Base-by-base conservation (phyloP, 2,797 vertebrate species). In the Oreochromis mossambicus region DNA sequence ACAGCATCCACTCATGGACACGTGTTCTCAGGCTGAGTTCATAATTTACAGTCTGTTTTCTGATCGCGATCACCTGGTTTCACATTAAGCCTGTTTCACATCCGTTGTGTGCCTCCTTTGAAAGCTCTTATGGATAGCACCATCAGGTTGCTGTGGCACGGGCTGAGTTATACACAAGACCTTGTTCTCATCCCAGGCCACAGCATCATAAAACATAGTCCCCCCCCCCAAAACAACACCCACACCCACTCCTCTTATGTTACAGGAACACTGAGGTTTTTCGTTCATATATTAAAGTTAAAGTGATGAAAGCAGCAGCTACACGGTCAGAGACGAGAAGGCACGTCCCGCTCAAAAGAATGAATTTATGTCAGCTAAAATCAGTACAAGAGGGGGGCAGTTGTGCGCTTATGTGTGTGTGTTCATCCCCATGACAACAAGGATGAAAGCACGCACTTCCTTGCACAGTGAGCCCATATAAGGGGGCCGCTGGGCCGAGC, bases 371-470 rank as follows among this genome's bases (percentile, higher is more conserved):
- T 91, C 86, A 79, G 83, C 85, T 79, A 86, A 91, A 94, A 92
- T 92, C 87, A 81, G 78, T 61, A 81, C 70, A 78, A 90, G 80
- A 87, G 84, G 86, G 82, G 83, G 81, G 83, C 2, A 9, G 79
- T 55, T 84, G 54, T 81, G 46, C 83, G 77, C 79, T 55, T 86
- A 73, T 82, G 78, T 87, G 83, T 87, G 87, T 86, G 87, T 92
- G 91, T 92, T 91, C 92, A 93, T 96, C 82, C 80, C 93, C 94
- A 95, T 96, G 95, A 95, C 96, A 95, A 96, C 95, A 77, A 76
- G 86, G 91, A 91, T 94, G 90, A 95, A 96, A 96, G 96, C 94
- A 92, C 14, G 85, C 89, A 92, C 92, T 94, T 94, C 91, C 93
- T 90, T 89, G 88, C 92, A 92, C 88, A 85, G 88, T 82, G 86